Base-by-base conservation (phyloP, 2,888 invertebrate genomes). In the Helicoverpa assulta region DNA sequence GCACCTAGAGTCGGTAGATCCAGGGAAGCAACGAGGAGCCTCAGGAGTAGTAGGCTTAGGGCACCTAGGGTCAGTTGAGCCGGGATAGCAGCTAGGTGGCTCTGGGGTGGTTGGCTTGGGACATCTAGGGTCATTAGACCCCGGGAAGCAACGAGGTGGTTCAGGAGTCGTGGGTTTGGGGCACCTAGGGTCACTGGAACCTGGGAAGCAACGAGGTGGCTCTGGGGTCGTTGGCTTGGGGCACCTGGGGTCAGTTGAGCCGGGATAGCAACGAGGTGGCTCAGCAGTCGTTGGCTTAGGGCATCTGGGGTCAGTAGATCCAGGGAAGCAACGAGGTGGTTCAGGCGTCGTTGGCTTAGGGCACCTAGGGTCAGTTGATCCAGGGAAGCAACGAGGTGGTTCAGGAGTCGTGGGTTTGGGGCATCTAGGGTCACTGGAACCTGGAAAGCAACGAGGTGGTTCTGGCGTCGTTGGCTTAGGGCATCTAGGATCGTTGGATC, bases 241-340 rank as follows among this genome's bases (percentile, higher is more conserved):
- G 19, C 82, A 85, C 19, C 82, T 70, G 61, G 76, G 50, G 14
- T 40, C 40, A 79, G 84, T 83, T 86, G 78, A 78, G 0, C 87
- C 86, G 0, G 85, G 86, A 57, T 84, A 90, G 57, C 91, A 91
- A 0, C 57, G 75, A 7, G 67, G 74, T 4, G 67, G 74, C 4
- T 57, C 59, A 0, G 77, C 80, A 33, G 83, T 72, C 2, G 37
- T 74, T 10, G 86, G 84, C 26, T 76, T 83, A 1, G 88, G 89
- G 56, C 89, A 89, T 0, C 80, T 33, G 0, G 82, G 77, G 10
- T 87, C 85, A 0, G 69, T 75, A 0, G 54, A 72, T 0, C 85
- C 33, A 0, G 85, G 43, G 16, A 16, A 88, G 37, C 88, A 88
- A 0, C 57, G 67, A 1, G 81, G 82, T 5, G 73, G 87, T 78